Evolutionary conservation across 2,797 vertebrate genomes (phyloP), one percentile per base, ranked within the genome.

Genomic region (Prunella strophiata): DNA sequence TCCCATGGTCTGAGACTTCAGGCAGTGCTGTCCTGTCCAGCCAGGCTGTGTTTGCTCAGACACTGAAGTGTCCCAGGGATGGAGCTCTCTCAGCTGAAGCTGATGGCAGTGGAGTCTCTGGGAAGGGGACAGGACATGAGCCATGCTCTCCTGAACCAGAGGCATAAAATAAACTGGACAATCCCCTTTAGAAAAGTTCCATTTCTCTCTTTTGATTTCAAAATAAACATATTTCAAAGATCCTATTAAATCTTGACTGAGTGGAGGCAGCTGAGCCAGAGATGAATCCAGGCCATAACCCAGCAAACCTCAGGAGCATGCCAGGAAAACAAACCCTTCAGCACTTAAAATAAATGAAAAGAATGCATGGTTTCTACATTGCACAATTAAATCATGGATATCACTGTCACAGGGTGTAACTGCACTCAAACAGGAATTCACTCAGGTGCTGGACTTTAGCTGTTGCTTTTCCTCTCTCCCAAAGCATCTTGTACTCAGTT

Each of bases 91-190:
- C 8, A 54, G 65, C 17, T 42, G 19, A 55, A 54, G 34, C 1
- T 0, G 4, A 22, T 9, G n/a, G 70, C 29, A 66, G 38, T 1
- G 2, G 57, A 27, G 30, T 23, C 32, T 14, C 25, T 48, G 71
- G 5, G 23, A 23, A 48, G 25, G 25, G 13, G 30, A n/a, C 3
- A 66, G 55, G 73, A 72, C 51, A 65, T 2, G 25, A 76, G 42
- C 45, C 26, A 13, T 7, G 9, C 26, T 8, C n/a, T 78, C 26
- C 67, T 38, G 22, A 61, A 57, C 51, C 36, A 55, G 26, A 21
- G 11, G 7, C 9, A 23, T 11, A 17, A 78, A 40, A 51, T 16
- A 58, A 89, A 23, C 9, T 14, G 51, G 27, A 36, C 3, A 36
- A 61, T 26, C 14, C 16, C 26, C 27, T 78, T 7, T 65, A n/a